Conservation (phyloP, 2,888 invertebrate species). For the Drosophila peninsularis region DNA sequence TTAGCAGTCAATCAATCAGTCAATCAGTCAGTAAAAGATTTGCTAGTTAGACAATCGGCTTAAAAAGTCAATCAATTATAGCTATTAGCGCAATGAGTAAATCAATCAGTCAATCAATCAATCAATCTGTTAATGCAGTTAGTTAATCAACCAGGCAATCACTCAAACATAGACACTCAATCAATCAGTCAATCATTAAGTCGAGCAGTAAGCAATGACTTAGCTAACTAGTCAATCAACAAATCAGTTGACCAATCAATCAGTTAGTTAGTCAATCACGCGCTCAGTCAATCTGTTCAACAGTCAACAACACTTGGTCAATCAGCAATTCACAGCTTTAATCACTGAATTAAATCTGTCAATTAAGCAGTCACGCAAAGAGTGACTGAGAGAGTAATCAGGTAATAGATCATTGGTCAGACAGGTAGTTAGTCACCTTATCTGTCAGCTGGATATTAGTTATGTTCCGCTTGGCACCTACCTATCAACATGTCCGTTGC, state of each 20-base stretch:
- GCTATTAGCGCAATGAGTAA: neutral
- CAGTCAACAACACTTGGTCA: neutral
- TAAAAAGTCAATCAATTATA: neutral
- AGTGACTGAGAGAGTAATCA: neutral
- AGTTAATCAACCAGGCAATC: no score
- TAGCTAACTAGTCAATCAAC: neutral
- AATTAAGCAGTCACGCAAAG: neutral
- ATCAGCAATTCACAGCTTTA: neutral
- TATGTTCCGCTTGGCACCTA: conserved; percentile 36
- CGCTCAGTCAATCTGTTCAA: neutral
- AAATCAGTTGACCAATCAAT: neutral
- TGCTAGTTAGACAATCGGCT: no score
- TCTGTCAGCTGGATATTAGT: neutral
- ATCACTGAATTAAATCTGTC: neutral
- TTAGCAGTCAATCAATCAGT: neutral
- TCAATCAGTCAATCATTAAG: neutral
- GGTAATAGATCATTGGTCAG: neutral
- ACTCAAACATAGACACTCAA: neutral
- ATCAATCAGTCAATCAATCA: neutral
- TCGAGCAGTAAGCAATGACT: neutral
- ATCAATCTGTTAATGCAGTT: neutral
- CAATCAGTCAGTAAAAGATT: neutral
- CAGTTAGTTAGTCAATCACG: neutral
- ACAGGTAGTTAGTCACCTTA: neutral
- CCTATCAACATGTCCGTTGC: conserved; percentile 98